Evolutionary conservation across 1,140 invertebrate species (phyloP).

Genomic region (Drosophila nigrodunni): DNA sequence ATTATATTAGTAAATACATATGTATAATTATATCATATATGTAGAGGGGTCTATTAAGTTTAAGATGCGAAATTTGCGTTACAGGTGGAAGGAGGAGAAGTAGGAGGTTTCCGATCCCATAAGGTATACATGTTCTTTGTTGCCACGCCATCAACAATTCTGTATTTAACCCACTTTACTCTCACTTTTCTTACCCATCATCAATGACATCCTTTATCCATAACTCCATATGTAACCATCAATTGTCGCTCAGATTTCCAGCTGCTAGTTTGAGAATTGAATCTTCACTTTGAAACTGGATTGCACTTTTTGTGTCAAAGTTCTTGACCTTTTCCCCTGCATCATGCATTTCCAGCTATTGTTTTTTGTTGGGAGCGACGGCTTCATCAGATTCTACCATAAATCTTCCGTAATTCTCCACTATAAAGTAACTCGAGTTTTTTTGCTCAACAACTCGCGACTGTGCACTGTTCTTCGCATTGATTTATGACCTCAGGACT

Average conservation of each 20-base stretch:
- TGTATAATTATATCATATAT: no score
- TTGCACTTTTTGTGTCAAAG: slow-evolving; percentile 18
- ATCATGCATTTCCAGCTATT: slow-evolving; percentile 27
- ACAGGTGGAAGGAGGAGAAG: no score
- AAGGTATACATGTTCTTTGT: no score
- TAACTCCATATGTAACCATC: not conserved
- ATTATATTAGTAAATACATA: not conserved
- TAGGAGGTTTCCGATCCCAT: no score
- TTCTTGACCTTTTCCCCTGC: slow-evolving; percentile 5
- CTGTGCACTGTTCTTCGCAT: slow-evolving; percentile 46
- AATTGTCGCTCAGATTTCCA: slow-evolving; percentile 33
- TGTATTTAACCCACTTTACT: not conserved
- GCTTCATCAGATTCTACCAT: slow-evolving; percentile 68
- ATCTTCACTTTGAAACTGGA: slow-evolving; percentile 12
- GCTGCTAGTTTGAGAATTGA: slow-evolving; percentile 7
- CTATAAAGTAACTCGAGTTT: slow-evolving; percentile 46
- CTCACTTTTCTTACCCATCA: not conserved
- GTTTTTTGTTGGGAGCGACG: slow-evolving; percentile 39
- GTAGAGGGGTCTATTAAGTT: no score
- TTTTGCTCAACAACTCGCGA: slow-evolving; percentile 27
- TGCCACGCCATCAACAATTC: no score
- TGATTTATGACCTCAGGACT: slow-evolving; percentile 70
- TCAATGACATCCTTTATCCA: not conserved
- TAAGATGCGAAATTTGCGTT: no score
- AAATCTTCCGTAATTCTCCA: slow-evolving; percentile 71